Conservation (phyloP, 1,140 invertebrate species). For the Tachypleus tridentatus region DNA sequence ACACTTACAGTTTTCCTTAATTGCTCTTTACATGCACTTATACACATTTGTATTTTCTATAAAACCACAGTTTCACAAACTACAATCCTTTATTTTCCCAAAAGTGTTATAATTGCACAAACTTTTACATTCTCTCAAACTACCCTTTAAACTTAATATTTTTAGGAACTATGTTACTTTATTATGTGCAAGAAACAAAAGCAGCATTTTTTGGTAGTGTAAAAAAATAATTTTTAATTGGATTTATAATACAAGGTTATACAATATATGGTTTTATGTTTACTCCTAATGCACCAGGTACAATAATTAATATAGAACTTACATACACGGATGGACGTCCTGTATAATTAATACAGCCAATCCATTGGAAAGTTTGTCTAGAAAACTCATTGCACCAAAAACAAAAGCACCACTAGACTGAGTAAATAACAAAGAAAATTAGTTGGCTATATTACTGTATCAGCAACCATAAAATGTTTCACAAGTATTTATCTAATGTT, state of each 20-base stretch:
- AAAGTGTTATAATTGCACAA: too few relatives aligned
- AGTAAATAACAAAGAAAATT: slow-evolving; percentile 18
- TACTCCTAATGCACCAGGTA: neutral
- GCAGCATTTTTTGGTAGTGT: neutral
- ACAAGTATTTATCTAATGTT: too few relatives aligned
- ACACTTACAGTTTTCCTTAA: too few relatives aligned
- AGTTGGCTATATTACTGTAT: too few relatives aligned
- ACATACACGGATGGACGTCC: slow-evolving; percentile 36
- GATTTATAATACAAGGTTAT: neutral
- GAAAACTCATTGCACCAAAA: slow-evolving; percentile 93
- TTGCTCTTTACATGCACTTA: too few relatives aligned
- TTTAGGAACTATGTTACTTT: too few relatives aligned
- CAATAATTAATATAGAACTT: slow-evolving; percentile 13
- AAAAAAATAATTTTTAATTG: slow-evolving; percentile 2
- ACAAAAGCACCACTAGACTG: slow-evolving; percentile 80
- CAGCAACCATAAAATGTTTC: too few relatives aligned
- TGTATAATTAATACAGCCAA: slow-evolving; percentile 72
- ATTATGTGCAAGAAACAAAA: neutral
- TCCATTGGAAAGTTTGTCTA: slow-evolving; percentile 81
- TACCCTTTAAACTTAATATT: too few relatives aligned
- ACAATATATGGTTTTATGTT: neutral
- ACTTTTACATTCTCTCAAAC: too few relatives aligned
- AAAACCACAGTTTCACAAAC: too few relatives aligned
- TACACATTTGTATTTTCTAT: too few relatives aligned
- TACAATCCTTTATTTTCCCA: too few relatives aligned